phyloP scores from a whole-genome alignment of 2,888 invertebrate species.

The Sympetrum striolatum region DNA sequence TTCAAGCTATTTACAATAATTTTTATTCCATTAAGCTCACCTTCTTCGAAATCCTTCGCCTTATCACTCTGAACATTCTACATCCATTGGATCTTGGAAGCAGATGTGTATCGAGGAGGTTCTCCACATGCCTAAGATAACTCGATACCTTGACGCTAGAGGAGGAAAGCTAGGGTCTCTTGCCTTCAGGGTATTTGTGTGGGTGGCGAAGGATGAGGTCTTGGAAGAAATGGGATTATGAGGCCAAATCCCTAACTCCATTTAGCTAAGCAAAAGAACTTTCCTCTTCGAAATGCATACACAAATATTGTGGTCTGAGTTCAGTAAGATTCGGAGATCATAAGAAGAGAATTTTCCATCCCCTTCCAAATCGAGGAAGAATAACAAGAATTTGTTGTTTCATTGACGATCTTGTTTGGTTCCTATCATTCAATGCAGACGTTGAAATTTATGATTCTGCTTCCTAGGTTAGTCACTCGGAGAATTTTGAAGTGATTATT shows the following conservation, averaged over 20 bases:
- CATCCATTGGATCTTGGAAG: background rate
- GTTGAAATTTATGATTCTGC: background rate
- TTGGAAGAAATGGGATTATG: background rate
- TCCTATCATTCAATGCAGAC: background rate
- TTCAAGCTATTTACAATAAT: background rate
- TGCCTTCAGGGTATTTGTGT: background rate
- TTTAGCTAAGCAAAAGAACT: background rate
- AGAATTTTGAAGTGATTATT: background rate
- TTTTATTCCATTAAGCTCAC: background rate
- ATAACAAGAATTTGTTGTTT: background rate
- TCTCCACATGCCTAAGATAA: constrained; percentile 20
- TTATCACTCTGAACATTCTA: background rate
- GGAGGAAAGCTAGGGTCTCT: background rate
- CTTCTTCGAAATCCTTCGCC: background rate
- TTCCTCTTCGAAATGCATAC: background rate
- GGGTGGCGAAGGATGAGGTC: background rate
- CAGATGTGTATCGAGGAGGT: constrained; percentile 12
- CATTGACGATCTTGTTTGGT: background rate
- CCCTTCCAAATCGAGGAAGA: background rate
- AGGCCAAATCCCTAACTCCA: background rate
- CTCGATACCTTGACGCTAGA: background rate
- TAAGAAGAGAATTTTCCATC: background rate
- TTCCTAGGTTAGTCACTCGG: background rate
- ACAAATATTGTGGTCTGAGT: background rate
- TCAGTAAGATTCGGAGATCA: background rate